Conservation (phyloP, 2,113 vertebrate species). For the Polypterus bichir region DNA sequence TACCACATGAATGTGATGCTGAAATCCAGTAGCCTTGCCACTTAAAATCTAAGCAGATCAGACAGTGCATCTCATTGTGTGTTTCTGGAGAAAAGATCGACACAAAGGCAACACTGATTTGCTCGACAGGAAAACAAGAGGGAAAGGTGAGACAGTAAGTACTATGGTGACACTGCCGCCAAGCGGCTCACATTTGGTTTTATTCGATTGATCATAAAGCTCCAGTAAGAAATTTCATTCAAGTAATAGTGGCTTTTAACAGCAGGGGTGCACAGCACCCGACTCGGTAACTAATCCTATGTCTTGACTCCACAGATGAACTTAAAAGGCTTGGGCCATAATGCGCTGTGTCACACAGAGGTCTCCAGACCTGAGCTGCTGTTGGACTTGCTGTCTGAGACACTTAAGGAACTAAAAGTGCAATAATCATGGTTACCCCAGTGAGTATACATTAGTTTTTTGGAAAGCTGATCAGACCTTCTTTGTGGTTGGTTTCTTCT, state of each 20-base stretch:
- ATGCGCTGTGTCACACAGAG: constrained; percentile 43
- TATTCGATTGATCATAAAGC: constrained; percentile 10
- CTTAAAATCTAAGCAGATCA: constrained; percentile 48
- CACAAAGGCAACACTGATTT: constrained; percentile 68
- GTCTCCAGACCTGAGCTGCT: constrained; percentile 56
- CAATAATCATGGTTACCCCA: constrained; percentile 55
- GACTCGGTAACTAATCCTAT: constrained; percentile 28
- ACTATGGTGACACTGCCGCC: constrained; percentile 15
- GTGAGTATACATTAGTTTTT: constrained; percentile 58
- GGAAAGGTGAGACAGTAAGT: constrained; percentile 33
- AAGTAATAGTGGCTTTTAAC: constrained; percentile 41
- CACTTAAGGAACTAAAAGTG: constrained; percentile 57
- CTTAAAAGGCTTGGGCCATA: constrained; percentile 11
- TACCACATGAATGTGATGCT: constrained; percentile 17
- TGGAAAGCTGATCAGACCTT: constrained; percentile 53
- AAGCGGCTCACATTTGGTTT: constrained; percentile 1
- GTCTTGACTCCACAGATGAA: not conserved
- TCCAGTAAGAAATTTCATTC: constrained; percentile 26
- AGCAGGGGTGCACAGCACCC: constrained; percentile 40
- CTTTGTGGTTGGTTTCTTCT: constrained; percentile 42
- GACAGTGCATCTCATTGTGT: constrained; percentile 45
- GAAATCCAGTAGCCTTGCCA: constrained; percentile 35
- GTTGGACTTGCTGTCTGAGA: constrained; percentile 34
- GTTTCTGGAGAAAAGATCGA: constrained; percentile 67
- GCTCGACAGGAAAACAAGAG: constrained; percentile 49